Evolutionary conservation across 2,797 vertebrate species (phyloP).

Genomic region (Muraenolepis orangiensis): DNA sequence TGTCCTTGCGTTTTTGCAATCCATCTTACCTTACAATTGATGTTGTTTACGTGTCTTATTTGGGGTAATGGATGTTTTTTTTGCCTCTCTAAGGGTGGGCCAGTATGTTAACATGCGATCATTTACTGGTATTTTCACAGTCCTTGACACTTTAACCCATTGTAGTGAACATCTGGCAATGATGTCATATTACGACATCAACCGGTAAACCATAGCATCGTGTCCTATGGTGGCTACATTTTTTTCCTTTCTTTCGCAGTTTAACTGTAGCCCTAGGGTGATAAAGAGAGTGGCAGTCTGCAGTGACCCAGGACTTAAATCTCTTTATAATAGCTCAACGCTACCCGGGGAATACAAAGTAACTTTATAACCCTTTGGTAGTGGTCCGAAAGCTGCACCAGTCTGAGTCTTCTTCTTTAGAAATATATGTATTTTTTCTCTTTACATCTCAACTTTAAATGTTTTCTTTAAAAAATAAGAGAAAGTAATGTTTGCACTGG

Average conservation of each 20-base stretch:
- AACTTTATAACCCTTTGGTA: conserved; percentile 15
- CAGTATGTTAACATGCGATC: background rate
- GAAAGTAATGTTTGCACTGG: conserved; percentile 32
- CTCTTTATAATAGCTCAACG: conserved; percentile 23
- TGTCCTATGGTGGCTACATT: background rate
- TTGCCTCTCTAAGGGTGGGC: background rate
- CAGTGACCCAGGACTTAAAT: conserved; percentile 29
- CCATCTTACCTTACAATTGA: background rate
- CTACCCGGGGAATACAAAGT: conserved; percentile 27
- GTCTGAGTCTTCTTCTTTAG: background rate
- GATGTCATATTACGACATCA: background rate
- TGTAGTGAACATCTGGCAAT: background rate
- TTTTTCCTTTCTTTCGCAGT: background rate
- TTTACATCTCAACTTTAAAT: conserved; percentile 18
- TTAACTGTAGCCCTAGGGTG: conserved; percentile 28
- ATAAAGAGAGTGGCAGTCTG: conserved; percentile 27
- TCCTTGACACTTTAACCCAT: background rate
- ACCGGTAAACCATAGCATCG: background rate
- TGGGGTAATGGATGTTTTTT: background rate
- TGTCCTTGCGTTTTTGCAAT: background rate
- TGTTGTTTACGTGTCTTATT: background rate
- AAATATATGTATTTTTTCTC: background rate
- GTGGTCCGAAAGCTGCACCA: conserved; percentile 15
- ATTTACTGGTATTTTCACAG: background rate
- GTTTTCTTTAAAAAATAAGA: conserved; percentile 23